phyloP scores from a whole-genome alignment of 2,113 vertebrate species.

The Tapirus terrestris region DNA sequence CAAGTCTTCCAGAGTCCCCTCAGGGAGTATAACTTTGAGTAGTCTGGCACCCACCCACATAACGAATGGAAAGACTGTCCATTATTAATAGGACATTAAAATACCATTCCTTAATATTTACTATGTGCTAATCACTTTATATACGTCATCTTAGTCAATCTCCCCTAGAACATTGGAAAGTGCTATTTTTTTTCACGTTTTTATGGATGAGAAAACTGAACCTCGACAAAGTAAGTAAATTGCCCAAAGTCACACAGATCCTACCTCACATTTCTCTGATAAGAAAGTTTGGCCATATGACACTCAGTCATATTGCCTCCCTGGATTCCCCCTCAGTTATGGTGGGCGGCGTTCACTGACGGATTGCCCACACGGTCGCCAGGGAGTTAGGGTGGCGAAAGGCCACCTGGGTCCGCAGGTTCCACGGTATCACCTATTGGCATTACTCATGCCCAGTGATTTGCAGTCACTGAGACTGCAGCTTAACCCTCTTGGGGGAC shows the following conservation, averaged over 20 bases:
- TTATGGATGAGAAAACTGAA: slow-evolving; percentile 9
- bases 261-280: neutral
- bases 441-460: neutral
- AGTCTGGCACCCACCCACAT: neutral
- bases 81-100: slow-evolving; percentile 32
- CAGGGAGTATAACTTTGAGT: neutral
- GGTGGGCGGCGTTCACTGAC: neutral
- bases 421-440: neutral
- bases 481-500: neutral
- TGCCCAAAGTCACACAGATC: neutral
- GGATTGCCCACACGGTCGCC: neutral
- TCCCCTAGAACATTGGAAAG: neutral
- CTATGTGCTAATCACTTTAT: neutral
- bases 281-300: neutral
- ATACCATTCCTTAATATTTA: neutral
- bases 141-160: neutral
- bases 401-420: too few species aligned
- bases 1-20: neutral
- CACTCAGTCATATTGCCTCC: neutral
- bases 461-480: neutral
- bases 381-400: neutral
- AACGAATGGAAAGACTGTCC: neutral
- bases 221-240: neutral
- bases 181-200: neutral
- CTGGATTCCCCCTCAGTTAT: neutral